Percentiles rank a stretch among this genome's conserved stretches.
Evolutionary conservation across 2,888 invertebrate species (phyloP).

Genomic region (Sialis lutaria): DNA sequence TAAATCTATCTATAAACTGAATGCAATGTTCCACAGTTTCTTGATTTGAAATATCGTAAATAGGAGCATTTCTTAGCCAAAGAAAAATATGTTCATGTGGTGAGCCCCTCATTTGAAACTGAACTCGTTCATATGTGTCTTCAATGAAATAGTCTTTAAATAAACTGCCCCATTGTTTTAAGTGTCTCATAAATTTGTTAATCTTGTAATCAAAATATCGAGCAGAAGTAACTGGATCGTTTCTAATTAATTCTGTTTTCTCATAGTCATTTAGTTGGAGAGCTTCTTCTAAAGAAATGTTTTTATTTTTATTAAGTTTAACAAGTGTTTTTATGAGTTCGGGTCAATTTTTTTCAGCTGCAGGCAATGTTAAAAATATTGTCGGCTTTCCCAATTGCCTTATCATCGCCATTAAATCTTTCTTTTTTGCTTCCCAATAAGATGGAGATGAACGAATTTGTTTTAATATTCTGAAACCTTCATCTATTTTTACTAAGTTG

Average conservation of each 20-base stretch:
- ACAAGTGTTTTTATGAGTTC: not conserved
- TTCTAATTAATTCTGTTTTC: slow-evolving; percentile 11
- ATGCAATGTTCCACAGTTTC: not conserved
- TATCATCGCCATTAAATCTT: slow-evolving; percentile 11
- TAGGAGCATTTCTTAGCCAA: slow-evolving; percentile 9
- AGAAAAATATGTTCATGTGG: slow-evolving; percentile 6
- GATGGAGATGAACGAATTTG: slow-evolving; percentile 3
- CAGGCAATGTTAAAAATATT: too few relatives aligned
- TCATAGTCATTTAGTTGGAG: slow-evolving; percentile 4
- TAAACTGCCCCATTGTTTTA: slow-evolving; percentile 1
- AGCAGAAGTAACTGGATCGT: slow-evolving; percentile 6
- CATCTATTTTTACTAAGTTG: too few relatives aligned
- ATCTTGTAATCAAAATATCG: not conserved
- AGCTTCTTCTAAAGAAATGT: slow-evolving; percentile 3
- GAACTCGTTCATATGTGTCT: slow-evolving; percentile 11
- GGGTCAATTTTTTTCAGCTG: too few relatives aligned
- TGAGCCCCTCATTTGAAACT: slow-evolving; percentile 12
- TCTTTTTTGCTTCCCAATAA: slow-evolving; percentile 10
- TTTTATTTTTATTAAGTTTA: not conserved
- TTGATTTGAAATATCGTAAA: slow-evolving; percentile 6
- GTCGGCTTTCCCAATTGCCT: slow-evolving; percentile 4
- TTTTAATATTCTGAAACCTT: too few relatives aligned
- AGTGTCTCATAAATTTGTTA: slow-evolving; percentile 12
- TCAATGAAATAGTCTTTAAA: slow-evolving; percentile 5
- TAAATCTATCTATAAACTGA: too few relatives aligned